Conservation (phyloP, 2,113 vertebrate genomes). For the Caloenas nicobarica region DNA sequence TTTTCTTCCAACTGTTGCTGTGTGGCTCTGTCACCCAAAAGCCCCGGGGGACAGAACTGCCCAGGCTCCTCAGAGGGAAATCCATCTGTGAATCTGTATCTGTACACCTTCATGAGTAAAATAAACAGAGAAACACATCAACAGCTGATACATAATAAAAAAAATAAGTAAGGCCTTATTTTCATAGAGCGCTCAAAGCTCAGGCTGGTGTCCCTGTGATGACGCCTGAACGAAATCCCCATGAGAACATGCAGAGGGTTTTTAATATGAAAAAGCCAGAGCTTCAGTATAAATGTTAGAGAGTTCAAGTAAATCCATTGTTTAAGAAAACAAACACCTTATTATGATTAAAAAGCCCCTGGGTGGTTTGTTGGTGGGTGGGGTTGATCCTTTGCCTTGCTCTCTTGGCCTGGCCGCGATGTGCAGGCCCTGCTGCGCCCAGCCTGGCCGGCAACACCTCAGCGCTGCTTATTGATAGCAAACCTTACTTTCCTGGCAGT, state of each 20-base stretch:
- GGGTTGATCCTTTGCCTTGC: no score
- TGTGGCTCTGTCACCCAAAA: neutral
- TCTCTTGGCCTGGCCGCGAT: no score
- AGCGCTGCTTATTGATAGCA: neutral
- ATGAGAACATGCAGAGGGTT: accelerated
- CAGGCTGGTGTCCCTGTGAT: no score
- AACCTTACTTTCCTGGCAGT: neutral
- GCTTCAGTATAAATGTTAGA: accelerated
- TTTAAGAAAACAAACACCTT: no score
- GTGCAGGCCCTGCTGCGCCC: no score
- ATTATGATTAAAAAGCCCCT: no score
- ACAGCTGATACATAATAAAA: accelerated
- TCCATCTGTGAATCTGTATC: no score
- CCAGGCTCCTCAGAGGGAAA: accelerated
- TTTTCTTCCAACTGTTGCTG: no score
- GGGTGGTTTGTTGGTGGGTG: no score
- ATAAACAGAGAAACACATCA: neutral
- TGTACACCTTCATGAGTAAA: accelerated
- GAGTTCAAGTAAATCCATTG: accelerated
- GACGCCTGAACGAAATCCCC: no score
- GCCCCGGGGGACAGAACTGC: neutral
- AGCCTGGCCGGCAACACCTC: no score
- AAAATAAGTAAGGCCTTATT: neutral
- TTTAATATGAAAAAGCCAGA: neutral
- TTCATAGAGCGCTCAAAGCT: accelerated